Evolutionary conservation across 2,888 invertebrate genomes (phyloP).

Genomic region (Tachina grossa): DNA sequence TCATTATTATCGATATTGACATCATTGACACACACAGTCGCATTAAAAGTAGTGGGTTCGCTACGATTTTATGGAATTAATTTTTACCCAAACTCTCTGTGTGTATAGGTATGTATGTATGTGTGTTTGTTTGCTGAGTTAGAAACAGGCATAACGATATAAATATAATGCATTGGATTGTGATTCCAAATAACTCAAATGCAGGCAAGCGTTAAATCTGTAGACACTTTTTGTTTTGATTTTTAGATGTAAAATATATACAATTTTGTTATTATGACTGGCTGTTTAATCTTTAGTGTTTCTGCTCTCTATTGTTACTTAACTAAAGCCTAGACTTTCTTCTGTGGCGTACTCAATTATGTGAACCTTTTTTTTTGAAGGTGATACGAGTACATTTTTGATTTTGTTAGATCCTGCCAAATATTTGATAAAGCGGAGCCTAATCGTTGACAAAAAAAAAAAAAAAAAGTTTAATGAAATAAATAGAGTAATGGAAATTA

Average conservation of each 20-base stretch:
- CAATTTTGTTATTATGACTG: slow-evolving; percentile 55
- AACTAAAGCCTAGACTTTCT: slow-evolving; percentile 9
- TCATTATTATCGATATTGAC: slow-evolving; percentile 50
- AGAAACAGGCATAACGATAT: not conserved
- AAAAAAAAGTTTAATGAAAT: slow-evolving; percentile 7
- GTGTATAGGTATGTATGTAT: not conserved
- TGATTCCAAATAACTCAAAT: slow-evolving; percentile 48
- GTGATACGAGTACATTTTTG: not conserved
- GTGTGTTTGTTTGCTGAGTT: not conserved
- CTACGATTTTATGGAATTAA: not conserved
- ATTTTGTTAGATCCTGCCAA: slow-evolving; percentile 23
- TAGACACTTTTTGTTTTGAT: slow-evolving; percentile 30
- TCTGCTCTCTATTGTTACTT: not conserved
- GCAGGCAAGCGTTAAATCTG: slow-evolving; percentile 72
- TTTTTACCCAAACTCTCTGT: not conserved
- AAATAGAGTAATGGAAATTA: slow-evolving; percentile 17
- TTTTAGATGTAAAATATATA: slow-evolving; percentile 26
- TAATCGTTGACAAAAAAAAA: slow-evolving; percentile 47
- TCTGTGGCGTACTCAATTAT: slow-evolving; percentile 32
- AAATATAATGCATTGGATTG: not conserved
- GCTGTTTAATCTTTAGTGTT: slow-evolving; percentile 67
- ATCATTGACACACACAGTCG: slow-evolving; percentile 34
- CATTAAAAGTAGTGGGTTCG: slow-evolving; percentile 48
- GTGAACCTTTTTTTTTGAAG: slow-evolving; percentile 55
- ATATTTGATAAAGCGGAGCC: slow-evolving; percentile 48